Evolutionary conservation across 1,140 invertebrate species (phyloP).

Genomic region (Laupala kohalensis): DNA sequence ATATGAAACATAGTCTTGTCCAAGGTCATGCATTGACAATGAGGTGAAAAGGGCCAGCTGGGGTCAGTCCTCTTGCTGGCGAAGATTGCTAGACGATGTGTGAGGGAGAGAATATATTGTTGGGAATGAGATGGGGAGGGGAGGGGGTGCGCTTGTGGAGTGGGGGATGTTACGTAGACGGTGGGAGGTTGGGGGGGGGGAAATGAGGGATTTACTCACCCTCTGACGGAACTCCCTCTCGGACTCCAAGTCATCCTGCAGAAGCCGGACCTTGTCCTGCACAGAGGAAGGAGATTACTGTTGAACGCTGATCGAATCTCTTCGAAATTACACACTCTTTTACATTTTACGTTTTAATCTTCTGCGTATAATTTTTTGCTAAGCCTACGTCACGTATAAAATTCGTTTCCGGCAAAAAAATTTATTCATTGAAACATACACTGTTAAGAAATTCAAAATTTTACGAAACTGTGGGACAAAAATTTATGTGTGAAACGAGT

Average conservation of each 20-base stretch:
- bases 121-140: not conserved
- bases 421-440: too few species aligned
- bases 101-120: not conserved
- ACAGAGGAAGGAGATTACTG: constrained; percentile 30
- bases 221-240: constrained; percentile 93
- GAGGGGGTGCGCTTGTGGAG: not conserved
- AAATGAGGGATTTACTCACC: constrained; percentile 47
- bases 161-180: too few species aligned
- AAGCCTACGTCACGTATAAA: not conserved
- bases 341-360: not conserved
- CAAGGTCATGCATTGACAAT: not conserved
- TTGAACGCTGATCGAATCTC: not conserved
- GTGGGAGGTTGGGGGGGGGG: not conserved
- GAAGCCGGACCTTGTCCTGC: constrained; percentile 93
- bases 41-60: not conserved
- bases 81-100: not conserved
- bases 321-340: not conserved
- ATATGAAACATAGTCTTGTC: too few species aligned
- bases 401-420: too few species aligned
- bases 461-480: too few species aligned
- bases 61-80: not conserved
- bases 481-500: too few species aligned
- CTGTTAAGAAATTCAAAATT: too few species aligned
- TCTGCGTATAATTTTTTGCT: too few species aligned
- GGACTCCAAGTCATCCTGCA: constrained; percentile 92